phyloP scores from a whole-genome alignment of 1,140 invertebrate genomes.

The Zaprionus ghesquierei region DNA sequence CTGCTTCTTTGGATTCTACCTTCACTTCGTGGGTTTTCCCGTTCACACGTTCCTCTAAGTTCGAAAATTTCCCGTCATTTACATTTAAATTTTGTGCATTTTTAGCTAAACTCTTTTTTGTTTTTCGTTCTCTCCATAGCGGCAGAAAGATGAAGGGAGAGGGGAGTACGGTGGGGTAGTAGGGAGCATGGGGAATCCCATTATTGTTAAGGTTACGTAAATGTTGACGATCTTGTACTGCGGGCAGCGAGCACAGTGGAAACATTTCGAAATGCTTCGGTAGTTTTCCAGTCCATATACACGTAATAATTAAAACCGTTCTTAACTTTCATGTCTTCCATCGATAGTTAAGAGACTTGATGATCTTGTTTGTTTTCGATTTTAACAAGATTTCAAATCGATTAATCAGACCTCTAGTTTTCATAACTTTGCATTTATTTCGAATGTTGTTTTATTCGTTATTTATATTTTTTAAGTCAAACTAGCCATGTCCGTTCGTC shows the following conservation, averaged over 20 bases:
- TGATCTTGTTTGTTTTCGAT: not conserved
- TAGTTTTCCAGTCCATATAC: not conserved
- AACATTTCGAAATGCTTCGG: not conserved
- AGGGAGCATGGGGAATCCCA: not conserved
- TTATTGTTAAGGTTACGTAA: slow-evolving; percentile 18
- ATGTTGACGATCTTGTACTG: slow-evolving; percentile 23
- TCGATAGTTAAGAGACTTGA: not conserved
- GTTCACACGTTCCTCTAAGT: slow-evolving; percentile 64
- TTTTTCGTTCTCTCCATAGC: no score
- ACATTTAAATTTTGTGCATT: slow-evolving; percentile 61
- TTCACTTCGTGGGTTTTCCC: slow-evolving; percentile 28
- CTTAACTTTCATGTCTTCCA: not conserved
- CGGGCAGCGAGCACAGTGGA: not conserved
- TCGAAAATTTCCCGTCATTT: slow-evolving; percentile 63
- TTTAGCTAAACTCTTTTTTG: slow-evolving; percentile 28
- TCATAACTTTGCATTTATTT: not conserved
- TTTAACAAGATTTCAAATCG: not conserved
- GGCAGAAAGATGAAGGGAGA: not conserved
- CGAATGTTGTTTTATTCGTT: no score
- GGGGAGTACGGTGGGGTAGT: not conserved
- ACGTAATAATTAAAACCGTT: not conserved
- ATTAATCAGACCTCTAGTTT: no score
- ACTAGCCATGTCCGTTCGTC: no score
- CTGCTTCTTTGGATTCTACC: not conserved
- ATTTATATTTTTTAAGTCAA: no score